phyloP scores from a whole-genome alignment of 2,113 vertebrate genomes.

The Cricetomys ansorgei region DNA sequence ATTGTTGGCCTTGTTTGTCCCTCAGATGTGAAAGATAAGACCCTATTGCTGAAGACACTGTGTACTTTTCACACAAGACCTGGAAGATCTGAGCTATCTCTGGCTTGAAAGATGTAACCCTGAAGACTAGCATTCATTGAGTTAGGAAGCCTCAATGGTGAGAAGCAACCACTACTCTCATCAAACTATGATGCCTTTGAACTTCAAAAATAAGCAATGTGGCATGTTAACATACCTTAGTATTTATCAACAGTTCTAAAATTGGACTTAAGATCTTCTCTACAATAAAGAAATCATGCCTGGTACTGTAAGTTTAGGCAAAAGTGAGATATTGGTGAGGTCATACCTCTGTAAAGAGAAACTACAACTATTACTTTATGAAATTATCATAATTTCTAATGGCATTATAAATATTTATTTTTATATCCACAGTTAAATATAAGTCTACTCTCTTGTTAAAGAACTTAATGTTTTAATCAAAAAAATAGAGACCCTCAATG shows the following conservation, averaged over 20 bases:
- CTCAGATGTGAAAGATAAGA: background rate
- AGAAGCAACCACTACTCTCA: background rate
- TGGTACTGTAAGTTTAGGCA: background rate
- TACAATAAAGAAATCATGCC: background rate
- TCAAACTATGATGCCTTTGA: background rate
- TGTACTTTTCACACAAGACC: background rate
- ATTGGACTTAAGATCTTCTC: background rate
- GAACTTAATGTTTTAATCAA: accelerated
- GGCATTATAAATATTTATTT: background rate
- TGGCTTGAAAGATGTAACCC: background rate
- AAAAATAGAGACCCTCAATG: background rate
- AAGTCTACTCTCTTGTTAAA: background rate
- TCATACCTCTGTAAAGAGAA: background rate
- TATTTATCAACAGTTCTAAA: background rate
- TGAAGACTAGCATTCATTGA: background rate
- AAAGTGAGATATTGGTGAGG: background rate
- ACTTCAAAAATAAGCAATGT: background rate
- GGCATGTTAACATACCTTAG: background rate
- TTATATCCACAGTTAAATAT: background rate
- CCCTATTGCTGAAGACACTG: background rate
- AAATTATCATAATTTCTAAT: background rate
- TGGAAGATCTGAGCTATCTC: background rate
- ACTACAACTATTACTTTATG: background rate
- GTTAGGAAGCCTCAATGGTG: background rate
- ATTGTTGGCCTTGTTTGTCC: background rate